phyloP scores from a whole-genome alignment of 2,797 vertebrate species.

The Ctenopoma multispine region DNA sequence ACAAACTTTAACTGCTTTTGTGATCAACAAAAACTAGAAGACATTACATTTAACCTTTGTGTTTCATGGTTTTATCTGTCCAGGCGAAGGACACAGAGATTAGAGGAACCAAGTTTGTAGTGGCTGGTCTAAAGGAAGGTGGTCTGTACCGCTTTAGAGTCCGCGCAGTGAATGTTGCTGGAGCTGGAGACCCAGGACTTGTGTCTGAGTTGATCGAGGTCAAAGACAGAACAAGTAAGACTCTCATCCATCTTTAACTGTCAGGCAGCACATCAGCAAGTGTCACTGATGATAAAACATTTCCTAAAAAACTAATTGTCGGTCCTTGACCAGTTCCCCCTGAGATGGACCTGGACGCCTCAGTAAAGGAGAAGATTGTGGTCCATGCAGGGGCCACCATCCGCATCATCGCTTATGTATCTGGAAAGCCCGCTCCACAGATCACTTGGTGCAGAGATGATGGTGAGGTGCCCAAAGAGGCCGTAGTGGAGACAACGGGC shows the following conservation, averaged over 20 bases:
- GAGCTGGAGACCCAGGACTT: slow-evolving; percentile 93
- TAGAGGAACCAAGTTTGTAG: slow-evolving; percentile 96
- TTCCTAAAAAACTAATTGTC: neutral
- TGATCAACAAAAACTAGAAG: no score
- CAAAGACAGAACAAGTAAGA: slow-evolving; percentile 96
- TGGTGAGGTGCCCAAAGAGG: slow-evolving; percentile 91
- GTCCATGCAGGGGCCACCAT: slow-evolving; percentile 97
- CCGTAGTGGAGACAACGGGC: slow-evolving; percentile 91
- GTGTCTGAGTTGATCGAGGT: slow-evolving; percentile 93
- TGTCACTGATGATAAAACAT: neutral
- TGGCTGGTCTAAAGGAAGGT: slow-evolving; percentile 93
- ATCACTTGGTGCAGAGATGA: slow-evolving; percentile 93
- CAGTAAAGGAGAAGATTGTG: slow-evolving; percentile 95
- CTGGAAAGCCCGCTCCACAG: slow-evolving; percentile 93
- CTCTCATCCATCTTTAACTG: neutral
- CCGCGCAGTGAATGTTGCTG: slow-evolving; percentile 93
- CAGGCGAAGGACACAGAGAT: slow-evolving; percentile 98
- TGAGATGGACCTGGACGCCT: slow-evolving; percentile 95
- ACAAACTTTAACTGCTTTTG: no score
- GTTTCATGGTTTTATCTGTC: slow-evolving; percentile 7
- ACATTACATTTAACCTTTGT: no score
- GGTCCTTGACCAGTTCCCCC: slow-evolving; percentile 85
- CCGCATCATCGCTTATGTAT: slow-evolving; percentile 96
- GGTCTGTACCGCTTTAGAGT: slow-evolving; percentile 96
- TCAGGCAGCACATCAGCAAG: no score